Conservation (phyloP, 1,140 invertebrate genomes). For the Cecropterus lyciades region DNA sequence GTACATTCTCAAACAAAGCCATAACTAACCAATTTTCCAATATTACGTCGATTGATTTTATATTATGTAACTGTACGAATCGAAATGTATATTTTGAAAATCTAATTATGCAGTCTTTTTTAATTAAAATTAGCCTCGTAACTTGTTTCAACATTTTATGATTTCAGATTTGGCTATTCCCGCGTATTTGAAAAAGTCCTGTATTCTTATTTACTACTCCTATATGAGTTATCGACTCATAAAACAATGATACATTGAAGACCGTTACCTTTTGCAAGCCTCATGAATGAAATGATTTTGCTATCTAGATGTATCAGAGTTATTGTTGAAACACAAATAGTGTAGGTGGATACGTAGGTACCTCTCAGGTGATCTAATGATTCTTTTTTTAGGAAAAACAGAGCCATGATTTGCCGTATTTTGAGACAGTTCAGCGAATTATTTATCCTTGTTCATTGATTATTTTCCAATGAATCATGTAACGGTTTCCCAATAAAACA, state of each 20-base stretch:
- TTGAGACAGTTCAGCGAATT: neutral
- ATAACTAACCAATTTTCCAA: too few species aligned
- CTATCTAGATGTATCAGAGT: conserved; percentile 20
- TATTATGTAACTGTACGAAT: too few species aligned
- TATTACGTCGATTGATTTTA: too few species aligned
- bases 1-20: too few species aligned
- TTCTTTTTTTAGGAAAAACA: neutral
- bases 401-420: neutral
- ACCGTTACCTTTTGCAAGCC: neutral
- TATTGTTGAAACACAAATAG: conserved; percentile 15
- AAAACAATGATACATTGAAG: conserved; percentile 19
- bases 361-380: conserved; percentile 10
- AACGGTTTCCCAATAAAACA: conserved; percentile 4
- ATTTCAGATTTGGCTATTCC: too few species aligned
- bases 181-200: too few species aligned
- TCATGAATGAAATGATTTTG: conserved; percentile 13
- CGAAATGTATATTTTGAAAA: too few species aligned
- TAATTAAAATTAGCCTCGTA: too few species aligned
- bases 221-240: conserved; percentile 9
- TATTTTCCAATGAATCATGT: neutral
- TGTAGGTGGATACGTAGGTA: conserved; percentile 13
- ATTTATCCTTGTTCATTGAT: neutral
- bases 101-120: too few species aligned
- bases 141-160: too few species aligned
- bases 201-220: neutral